Conservation (phyloP, 2,888 invertebrate species). For the Leistus spinibarbis region DNA sequence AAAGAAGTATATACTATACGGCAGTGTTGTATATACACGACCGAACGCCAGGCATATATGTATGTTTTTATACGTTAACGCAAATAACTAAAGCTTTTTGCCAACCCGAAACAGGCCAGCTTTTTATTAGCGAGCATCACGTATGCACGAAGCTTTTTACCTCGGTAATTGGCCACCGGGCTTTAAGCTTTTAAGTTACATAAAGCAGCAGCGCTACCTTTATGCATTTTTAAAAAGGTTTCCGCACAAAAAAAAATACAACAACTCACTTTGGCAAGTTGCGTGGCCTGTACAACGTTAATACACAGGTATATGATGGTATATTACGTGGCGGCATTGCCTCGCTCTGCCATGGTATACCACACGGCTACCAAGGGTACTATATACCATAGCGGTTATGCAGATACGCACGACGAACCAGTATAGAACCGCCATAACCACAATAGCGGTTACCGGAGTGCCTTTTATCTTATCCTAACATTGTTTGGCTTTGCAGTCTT, state of each 20-base stretch:
- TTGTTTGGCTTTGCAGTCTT: too few relatives aligned
- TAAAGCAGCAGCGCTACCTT: constrained; percentile 48
- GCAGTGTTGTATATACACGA: not conserved
- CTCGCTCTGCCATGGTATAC: not conserved
- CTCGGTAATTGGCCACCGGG: constrained; percentile 58
- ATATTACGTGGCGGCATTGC: not conserved
- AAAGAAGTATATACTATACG: too few relatives aligned
- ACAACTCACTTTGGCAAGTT: not conserved
- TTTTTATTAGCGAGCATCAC: constrained; percentile 52
- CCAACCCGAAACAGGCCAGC: constrained; percentile 36
- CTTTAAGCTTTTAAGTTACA: constrained; percentile 59
- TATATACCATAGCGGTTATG: not conserved
- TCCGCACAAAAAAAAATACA: constrained; percentile 7
- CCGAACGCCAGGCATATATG: not conserved
- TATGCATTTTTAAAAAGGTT: constrained; percentile 40
- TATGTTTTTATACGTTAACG: constrained; percentile 11
- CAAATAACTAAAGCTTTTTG: constrained; percentile 39
- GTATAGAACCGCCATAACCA: not conserved
- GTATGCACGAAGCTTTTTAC: constrained; percentile 57
- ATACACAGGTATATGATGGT: not conserved
- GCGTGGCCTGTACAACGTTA: not conserved
- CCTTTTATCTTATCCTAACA: not conserved
- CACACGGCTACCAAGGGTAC: not conserved
- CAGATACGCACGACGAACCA: not conserved
- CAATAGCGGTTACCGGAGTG: not conserved